A percentile compares a stretch with the other conserved stretches of the same genome.
These are phyloP conservation scores for Megathymus violae DNA, from an alignment of 1,140 invertebrate species.

Conservation along the genomic window DNA sequence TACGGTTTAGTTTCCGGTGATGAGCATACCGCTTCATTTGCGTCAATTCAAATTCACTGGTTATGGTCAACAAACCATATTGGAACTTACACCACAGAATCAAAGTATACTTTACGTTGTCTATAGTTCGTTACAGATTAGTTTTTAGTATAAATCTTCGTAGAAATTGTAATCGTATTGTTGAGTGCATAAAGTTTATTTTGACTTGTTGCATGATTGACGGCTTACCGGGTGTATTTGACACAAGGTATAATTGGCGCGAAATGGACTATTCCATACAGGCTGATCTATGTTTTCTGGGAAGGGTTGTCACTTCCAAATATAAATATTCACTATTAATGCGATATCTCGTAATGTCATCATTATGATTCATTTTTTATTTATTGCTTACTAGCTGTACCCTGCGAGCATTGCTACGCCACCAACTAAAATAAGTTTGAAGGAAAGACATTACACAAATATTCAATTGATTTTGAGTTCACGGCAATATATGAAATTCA, in stretches of 20 bases:
- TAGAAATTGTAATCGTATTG: conserved; percentile 24
- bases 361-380: no score
- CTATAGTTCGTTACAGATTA: background rate
- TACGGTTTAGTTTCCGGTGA: conserved; percentile 50
- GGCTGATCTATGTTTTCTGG: conserved; percentile 45
- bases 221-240: conserved; percentile 44
- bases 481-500: no score
- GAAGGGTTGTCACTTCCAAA: conserved; percentile 21
- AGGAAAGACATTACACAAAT: no score
- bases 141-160: conserved; percentile 15
- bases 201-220: background rate
- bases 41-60: conserved; percentile 54
- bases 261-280: conserved; percentile 57
- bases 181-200: conserved; percentile 3
- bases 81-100: conserved; percentile 31
- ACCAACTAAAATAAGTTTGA: no score
- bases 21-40: conserved; percentile 37
- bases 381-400: no score
- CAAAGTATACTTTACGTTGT: conserved; percentile 46
- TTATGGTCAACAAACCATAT: conserved; percentile 20
- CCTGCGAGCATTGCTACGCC: no score
- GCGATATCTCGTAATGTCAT: no score
- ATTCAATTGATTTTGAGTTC: no score
- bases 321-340: background rate
- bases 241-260: conserved; percentile 59